A percentile compares a stretch with the other conserved stretches of the same genome.
Evolutionary conservation across 2,113 vertebrate genomes (phyloP).

Genomic region (Siphamia tubifer): DNA sequence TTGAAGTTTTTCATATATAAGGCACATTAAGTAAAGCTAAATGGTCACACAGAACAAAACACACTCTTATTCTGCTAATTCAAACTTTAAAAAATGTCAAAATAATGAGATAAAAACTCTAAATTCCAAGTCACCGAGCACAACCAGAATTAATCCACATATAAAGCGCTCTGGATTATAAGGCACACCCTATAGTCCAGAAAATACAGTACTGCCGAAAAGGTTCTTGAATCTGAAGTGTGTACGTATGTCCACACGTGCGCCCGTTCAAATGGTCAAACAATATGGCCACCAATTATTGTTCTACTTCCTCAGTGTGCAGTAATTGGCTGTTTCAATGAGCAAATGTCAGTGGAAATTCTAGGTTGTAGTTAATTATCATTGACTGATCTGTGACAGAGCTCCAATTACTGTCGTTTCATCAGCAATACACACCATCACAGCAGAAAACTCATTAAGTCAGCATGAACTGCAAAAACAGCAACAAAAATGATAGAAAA

Average conservation of each 20-base stretch:
- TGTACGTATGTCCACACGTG: background rate
- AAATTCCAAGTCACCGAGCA: too few relatives aligned
- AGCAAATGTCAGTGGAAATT: constrained; percentile 46
- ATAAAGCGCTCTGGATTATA: too few relatives aligned
- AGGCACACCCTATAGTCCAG: too few relatives aligned
- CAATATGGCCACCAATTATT: background rate
- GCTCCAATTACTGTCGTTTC: constrained; percentile 38
- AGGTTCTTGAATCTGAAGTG: background rate
- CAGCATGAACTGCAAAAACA: constrained; percentile 6
- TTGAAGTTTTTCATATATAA: too few relatives aligned
- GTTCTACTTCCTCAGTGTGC: constrained; percentile 10
- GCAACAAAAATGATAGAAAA: background rate
- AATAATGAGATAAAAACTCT: too few relatives aligned
- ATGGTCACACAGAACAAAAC: too few relatives aligned
- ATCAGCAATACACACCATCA: constrained; percentile 9
- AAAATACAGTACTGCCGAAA: too few relatives aligned
- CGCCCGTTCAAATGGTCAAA: background rate
- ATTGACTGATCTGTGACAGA: constrained; percentile 43
- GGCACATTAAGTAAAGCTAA: too few relatives aligned
- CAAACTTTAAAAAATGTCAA: too few relatives aligned
- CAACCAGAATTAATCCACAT: too few relatives aligned
- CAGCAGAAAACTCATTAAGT: background rate
- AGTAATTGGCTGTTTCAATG: constrained; percentile 51
- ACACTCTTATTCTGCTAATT: too few relatives aligned
- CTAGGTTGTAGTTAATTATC: constrained; percentile 56